Evolutionary conservation across 2,113 vertebrate genomes (phyloP).

Genomic region (Panthera tigris): DNA sequence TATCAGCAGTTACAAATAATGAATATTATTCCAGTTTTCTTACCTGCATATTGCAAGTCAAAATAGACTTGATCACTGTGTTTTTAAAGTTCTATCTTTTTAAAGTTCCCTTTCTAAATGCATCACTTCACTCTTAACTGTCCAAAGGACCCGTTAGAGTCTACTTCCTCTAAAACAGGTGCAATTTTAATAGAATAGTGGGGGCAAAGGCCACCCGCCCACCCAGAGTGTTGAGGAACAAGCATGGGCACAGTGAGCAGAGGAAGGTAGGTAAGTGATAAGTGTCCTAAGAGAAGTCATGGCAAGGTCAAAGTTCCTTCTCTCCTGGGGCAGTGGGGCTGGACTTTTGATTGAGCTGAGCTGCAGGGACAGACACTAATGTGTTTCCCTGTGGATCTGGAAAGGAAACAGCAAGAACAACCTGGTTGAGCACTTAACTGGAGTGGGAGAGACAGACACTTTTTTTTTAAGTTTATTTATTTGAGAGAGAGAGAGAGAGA

Average conservation of each 20-base stretch:
- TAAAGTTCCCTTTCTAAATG: conserved; percentile 45
- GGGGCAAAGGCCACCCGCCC: neutral
- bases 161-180: conserved; percentile 37
- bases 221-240: neutral
- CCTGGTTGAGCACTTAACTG: neutral
- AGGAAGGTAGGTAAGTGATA: neutral
- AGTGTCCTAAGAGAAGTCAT: neutral
- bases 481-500: no score
- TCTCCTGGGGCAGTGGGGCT: neutral
- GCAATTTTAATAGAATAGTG: neutral
- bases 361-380: neutral
- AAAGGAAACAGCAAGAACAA: neutral
- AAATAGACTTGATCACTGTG: neutral
- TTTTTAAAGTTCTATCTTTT: conserved; percentile 1
- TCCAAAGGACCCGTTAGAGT: neutral
- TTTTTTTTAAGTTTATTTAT: neutral
- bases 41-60: neutral
- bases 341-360: neutral
- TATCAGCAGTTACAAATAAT: neutral
- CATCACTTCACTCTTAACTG: neutral
- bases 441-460: neutral
- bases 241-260: neutral
- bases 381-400: neutral
- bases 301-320: neutral
- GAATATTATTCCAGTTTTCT: neutral